Evolutionary conservation across 1,140 invertebrate species (phyloP), one percentile per base, ranked within the genome.

Genomic region (Mamestra configurata): DNA sequence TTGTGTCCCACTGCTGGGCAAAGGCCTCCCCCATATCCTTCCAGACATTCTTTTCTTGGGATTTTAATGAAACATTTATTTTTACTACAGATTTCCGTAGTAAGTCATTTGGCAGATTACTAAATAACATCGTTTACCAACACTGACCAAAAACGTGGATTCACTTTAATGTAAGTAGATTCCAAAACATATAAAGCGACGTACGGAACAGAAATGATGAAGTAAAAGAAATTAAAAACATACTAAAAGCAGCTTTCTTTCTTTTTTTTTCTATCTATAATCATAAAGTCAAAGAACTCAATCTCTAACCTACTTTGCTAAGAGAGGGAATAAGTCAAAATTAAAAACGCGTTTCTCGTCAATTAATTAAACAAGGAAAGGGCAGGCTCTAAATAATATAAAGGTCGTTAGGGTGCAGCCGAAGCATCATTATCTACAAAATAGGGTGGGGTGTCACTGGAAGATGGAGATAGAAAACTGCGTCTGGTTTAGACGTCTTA

Each of bases 351-450:
- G 88, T 90, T 90, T 81, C 84, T 86, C 88, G 85, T 89, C 86
- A 90, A 92, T 92, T 91, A 91, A 92, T 91, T 92, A 93, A 92
- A 91, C 89, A 90, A 89, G 88, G 84, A 84, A 90, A 90, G 90
- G 86, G 88, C 86, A 87, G 86, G 86, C 83, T 86, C 90, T 88
- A 89, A 91, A 91, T 92, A 92, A 93, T 92, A 90, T 90, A 91
- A 89, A 91, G 87, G 84, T 89, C 90, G 88, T 92, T 92, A 92
- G 87, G 88, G 89, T 90, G 90, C 90, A 92, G 84, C 85, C 87
- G 81, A 88, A 89, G 87, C 89, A 86, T 92, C 91, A 93, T 92
- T 93, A 93, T 91, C 91, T 89, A 81, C 82, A 66, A 20, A n/a
- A 70, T 79, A 43, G 75, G 79, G 84, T 82, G 73, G 37, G 87